Conservation (phyloP, 2,888 invertebrate genomes). For the Anorthoa munda region DNA sequence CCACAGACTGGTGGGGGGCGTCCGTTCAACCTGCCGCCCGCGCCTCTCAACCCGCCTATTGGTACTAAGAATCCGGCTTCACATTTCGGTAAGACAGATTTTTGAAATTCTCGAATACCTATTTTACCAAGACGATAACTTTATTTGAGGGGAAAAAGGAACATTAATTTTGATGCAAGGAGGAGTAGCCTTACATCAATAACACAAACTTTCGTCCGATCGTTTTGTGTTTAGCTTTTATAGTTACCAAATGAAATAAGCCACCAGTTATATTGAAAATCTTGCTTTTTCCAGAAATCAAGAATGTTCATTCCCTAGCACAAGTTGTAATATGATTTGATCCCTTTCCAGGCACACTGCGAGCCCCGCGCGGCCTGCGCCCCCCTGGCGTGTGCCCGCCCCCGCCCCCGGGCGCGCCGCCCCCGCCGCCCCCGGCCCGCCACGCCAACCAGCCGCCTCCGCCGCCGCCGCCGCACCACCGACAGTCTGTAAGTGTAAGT, state of each 20-base stretch:
- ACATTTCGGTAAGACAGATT: constrained; percentile 81
- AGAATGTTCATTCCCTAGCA: neutral
- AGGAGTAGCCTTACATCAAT: no score
- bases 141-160: no score
- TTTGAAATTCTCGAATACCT: neutral
- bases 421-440: constrained; percentile 86
- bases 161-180: no score
- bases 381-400: constrained; percentile 91
- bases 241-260: neutral
- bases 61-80: constrained; percentile 87
- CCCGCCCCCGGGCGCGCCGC: constrained; percentile 91
- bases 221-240: no score
- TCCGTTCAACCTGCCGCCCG: constrained; percentile 75
- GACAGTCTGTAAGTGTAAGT: neutral
- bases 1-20: constrained; percentile 75
- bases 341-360: constrained; percentile 81
- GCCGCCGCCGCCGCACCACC: constrained; percentile 76
- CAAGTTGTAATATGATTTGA: neutral
- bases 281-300: neutral
- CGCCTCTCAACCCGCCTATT: constrained; percentile 79
- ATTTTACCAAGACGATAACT: no score
- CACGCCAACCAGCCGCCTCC: constrained; percentile 85
- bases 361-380: constrained; percentile 87
- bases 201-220: no score
- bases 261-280: no score